phyloP scores from a whole-genome alignment of 2,113 vertebrate genomes.

The Mobula hypostoma region DNA sequence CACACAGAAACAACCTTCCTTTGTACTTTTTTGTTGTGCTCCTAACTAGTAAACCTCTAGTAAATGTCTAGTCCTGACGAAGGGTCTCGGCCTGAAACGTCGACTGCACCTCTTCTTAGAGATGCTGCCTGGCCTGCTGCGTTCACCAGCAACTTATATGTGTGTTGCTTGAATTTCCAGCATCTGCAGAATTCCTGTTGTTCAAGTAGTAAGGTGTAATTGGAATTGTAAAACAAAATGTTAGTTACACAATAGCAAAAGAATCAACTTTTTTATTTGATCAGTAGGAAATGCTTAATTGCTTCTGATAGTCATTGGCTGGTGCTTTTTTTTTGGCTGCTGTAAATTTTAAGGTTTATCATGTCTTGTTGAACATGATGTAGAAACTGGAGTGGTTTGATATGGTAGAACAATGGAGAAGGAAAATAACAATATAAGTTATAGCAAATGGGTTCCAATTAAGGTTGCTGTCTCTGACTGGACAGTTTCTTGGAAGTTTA shows the following conservation, averaged over 20 bases:
- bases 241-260: not conserved
- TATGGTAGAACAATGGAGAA: not conserved
- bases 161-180: too few species aligned
- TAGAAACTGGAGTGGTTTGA: not conserved
- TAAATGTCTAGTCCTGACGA: too few species aligned
- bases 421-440: not conserved
- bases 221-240: conserved; percentile 1
- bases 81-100: too few species aligned
- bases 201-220: not conserved
- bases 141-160: too few species aligned
- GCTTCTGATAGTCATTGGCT: not conserved
- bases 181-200: too few species aligned
- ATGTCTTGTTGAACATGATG: not conserved
- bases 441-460: not conserved
- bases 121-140: too few species aligned
- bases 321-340: not conserved
- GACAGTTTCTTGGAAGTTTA: not conserved
- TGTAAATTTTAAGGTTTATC: not conserved
- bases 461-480: not conserved
- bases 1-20: not conserved
- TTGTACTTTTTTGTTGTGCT: conserved; percentile 19
- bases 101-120: too few species aligned
- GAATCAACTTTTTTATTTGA: not conserved
- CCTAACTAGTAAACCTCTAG: not conserved
- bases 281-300: not conserved